Conservation (phyloP, 2,113 vertebrate species). For the Tetrao urogallus region DNA sequence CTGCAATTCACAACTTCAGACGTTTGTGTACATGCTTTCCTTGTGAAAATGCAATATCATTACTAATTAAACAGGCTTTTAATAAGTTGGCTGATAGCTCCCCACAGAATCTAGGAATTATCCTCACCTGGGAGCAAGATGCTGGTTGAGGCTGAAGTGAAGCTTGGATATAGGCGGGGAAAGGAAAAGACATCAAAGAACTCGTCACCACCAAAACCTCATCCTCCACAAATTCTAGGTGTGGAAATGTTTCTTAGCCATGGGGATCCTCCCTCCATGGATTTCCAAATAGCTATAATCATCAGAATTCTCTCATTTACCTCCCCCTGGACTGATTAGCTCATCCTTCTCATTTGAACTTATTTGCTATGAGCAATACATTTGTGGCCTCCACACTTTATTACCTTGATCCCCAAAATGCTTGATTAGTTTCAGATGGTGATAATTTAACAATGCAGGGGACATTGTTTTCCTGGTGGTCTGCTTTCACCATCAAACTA, state of each 20-base stretch:
- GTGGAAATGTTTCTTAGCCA: conserved; percentile 61
- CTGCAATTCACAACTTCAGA: conserved; percentile 47
- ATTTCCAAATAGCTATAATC: conserved; percentile 59
- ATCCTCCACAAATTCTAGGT: conserved; percentile 69
- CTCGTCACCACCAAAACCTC: conserved; percentile 55
- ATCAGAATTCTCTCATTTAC: conserved; percentile 61
- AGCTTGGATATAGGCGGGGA: conserved; percentile 58
- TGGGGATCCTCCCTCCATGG: conserved; percentile 48
- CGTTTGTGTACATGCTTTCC: conserved; percentile 46
- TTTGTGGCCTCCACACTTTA: not conserved
- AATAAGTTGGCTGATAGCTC: conserved; percentile 53
- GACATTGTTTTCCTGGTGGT: not conserved
- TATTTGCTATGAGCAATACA: not conserved
- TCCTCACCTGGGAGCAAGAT: conserved; percentile 65
- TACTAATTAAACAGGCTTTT: conserved; percentile 64
- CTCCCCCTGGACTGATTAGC: conserved; percentile 51
- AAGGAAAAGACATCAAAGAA: conserved; percentile 63
- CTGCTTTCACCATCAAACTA: not conserved
- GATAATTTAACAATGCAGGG: not conserved
- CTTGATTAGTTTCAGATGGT: conserved; percentile 9
- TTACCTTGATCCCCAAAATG: conserved; percentile 10
- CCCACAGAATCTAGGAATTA: conserved; percentile 50
- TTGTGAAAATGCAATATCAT: conserved; percentile 51
- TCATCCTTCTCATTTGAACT: conserved; percentile 56
- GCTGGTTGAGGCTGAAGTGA: conserved; percentile 30